Conservation (phyloP, 1,140 invertebrate genomes). For the Halictus rubicundus region DNA sequence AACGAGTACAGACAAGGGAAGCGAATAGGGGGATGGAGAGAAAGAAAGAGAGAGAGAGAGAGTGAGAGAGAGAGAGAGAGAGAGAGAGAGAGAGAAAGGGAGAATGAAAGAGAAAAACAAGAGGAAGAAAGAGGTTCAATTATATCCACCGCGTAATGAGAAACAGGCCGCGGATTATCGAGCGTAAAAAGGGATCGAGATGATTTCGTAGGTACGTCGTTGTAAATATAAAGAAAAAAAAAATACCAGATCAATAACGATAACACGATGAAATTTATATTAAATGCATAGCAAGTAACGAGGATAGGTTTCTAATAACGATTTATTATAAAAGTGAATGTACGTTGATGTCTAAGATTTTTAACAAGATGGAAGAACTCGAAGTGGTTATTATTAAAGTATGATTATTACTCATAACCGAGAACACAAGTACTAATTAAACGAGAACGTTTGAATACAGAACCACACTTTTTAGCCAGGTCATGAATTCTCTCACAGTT, state of each 20-base stretch:
- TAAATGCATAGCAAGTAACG: constrained; percentile 75
- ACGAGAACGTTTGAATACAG: constrained; percentile 61
- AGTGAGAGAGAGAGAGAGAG: not conserved
- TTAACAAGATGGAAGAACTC: constrained; percentile 69
- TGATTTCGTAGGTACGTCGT: constrained; percentile 65
- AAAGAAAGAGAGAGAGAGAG: not conserved
- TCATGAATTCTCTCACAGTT: constrained; percentile 71
- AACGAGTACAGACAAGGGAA: not conserved
- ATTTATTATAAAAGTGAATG: constrained; percentile 78
- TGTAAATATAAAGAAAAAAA: constrained; percentile 69
- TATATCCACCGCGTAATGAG: constrained; percentile 29
- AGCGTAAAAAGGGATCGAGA: constrained; percentile 45
- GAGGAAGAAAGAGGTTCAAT: constrained; percentile 5
- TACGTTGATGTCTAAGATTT: constrained; percentile 80
- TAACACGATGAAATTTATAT: constrained; percentile 73
- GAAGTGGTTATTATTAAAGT: constrained; percentile 72
- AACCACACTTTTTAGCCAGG: constrained; percentile 67
- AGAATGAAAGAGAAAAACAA: not conserved
- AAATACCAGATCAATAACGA: constrained; percentile 53
- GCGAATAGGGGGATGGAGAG: too few species aligned
- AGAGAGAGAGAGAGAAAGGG: not conserved
- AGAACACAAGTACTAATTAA: constrained; percentile 68
- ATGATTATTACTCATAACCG: constrained; percentile 72
- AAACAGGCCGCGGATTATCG: constrained; percentile 39
- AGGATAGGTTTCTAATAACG: constrained; percentile 78